Conservation (phyloP, 2,888 invertebrate genomes). For the Trypoxylon attenuatum region DNA sequence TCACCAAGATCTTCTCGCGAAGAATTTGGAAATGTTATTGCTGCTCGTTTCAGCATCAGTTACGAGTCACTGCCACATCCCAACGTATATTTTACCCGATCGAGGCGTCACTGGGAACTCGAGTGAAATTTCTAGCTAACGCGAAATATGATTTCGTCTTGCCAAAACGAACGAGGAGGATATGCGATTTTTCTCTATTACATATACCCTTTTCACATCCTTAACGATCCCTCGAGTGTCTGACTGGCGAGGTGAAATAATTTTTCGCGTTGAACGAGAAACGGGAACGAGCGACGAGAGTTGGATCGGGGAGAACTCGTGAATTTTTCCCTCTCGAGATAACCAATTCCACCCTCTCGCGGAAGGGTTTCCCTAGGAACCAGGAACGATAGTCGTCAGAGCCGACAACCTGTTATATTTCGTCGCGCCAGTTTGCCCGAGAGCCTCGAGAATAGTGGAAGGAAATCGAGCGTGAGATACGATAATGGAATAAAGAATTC, state of each 20-base stretch:
- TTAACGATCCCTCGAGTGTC: too few relatives aligned
- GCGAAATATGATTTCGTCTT: too few relatives aligned
- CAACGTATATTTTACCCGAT: background rate
- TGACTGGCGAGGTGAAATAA: too few relatives aligned
- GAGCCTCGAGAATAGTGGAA: conserved; percentile 12
- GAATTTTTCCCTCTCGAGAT: too few relatives aligned
- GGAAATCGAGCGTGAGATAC: background rate
- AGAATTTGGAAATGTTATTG: conserved; percentile 1
- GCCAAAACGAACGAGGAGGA: too few relatives aligned
- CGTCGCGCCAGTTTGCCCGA: conserved; percentile 39
- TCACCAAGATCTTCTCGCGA: too few relatives aligned
- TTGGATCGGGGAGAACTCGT: background rate
- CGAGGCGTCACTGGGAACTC: background rate
- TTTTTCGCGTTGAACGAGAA: too few relatives aligned
- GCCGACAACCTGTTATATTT: conserved; percentile 66
- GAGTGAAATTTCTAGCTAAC: too few relatives aligned
- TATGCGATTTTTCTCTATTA: too few relatives aligned
- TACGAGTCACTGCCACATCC: conserved; percentile 36
- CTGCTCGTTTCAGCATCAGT: background rate
- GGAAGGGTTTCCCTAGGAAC: conserved; percentile 34
- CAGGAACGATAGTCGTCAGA: conserved; percentile 46
- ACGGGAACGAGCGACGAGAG: background rate
- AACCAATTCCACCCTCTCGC: conserved; percentile 29
- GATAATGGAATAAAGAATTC: background rate
- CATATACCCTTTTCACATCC: too few relatives aligned